A percentile compares a stretch with the other conserved stretches of the same genome.
phyloP scores from a whole-genome alignment of 2,797 vertebrate genomes.

The Schizopygopsis malacanthus region DNA sequence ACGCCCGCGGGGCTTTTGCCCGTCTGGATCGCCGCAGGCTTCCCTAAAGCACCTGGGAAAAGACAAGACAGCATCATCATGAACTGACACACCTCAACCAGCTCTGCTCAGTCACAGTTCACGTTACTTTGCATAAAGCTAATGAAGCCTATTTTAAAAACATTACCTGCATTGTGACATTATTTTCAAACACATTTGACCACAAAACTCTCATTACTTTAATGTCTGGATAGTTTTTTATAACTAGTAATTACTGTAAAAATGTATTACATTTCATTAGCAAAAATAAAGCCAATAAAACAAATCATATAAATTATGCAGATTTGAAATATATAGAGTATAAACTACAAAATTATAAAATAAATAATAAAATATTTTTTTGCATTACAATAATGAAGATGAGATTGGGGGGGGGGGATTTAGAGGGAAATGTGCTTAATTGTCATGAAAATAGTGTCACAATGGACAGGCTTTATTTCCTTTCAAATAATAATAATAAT shows the following conservation, averaged over 20 bases:
- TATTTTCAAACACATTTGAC: neutral
- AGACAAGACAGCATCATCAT: constrained; percentile 73
- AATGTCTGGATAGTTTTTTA: neutral
- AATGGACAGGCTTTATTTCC: neutral
- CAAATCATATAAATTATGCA: neutral
- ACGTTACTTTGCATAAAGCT: neutral
- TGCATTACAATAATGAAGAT: neutral
- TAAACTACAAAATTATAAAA: neutral
- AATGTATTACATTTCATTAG: neutral
- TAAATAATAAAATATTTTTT: neutral
- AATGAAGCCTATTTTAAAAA: neutral
- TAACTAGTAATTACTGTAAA: neutral
- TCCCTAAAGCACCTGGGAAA: constrained; percentile 83
- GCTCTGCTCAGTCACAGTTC: constrained; percentile 56
- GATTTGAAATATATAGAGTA: neutral
- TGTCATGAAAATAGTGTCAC: neutral
- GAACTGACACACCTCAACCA: constrained; percentile 79
- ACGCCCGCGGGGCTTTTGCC: constrained; percentile 81
- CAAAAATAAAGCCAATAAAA: neutral
- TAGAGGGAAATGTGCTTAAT: neutral
- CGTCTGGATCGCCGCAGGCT: constrained; percentile 80
- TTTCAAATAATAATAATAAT: constrained; percentile 2
- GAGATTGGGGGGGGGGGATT: no score
- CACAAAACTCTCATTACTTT: neutral
- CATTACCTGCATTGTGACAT: neutral